These are phyloP conservation scores for Venturia canescens DNA, from an alignment of 1,140 invertebrate genomes.

Conservation along the genomic window DNA sequence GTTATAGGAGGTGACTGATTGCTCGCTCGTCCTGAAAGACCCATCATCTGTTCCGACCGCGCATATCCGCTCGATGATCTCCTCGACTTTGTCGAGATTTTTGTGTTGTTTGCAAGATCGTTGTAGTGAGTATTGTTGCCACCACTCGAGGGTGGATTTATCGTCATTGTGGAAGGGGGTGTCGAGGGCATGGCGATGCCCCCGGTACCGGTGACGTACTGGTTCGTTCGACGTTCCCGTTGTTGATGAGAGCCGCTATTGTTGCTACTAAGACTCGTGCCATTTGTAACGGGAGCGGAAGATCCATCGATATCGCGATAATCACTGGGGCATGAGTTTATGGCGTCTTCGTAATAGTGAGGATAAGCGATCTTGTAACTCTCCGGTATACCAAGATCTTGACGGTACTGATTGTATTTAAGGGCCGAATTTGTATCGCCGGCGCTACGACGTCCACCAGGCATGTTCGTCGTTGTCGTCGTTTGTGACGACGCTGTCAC, in stretches of 20 bases:
- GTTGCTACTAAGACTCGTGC: slow-evolving; percentile 25
- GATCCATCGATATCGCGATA: slow-evolving; percentile 55
- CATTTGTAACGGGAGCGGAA: slow-evolving; percentile 26
- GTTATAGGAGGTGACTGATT: slow-evolving; percentile 15
- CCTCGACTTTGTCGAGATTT: slow-evolving; percentile 31
- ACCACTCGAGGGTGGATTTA: slow-evolving; percentile 53
- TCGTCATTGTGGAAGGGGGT: slow-evolving; percentile 55
- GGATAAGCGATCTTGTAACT: slow-evolving; percentile 74
- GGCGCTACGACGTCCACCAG: not conserved
- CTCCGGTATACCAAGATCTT: slow-evolving; percentile 70
- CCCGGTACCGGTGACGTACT: slow-evolving; percentile 32
- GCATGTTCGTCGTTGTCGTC: not conserved
- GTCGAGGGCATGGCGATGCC: slow-evolving; percentile 29
- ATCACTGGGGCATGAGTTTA: slow-evolving; percentile 64
- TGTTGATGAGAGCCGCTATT: slow-evolving; percentile 28
- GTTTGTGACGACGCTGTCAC: slow-evolving; percentile 23
- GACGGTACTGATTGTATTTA: slow-evolving; percentile 57
- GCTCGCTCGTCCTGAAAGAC: not conserved
- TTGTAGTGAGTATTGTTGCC: slow-evolving; percentile 30
- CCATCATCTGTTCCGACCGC: slow-evolving; percentile 18
- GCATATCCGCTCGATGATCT: slow-evolving; percentile 11
- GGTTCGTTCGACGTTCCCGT: slow-evolving; percentile 19
- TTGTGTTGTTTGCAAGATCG: slow-evolving; percentile 11
- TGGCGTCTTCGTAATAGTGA: slow-evolving; percentile 73
- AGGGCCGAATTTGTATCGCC: slow-evolving; percentile 14